Base-by-base conservation (phyloP, 1,140 invertebrate species). In the Caenorhabditis briggsae region DNA sequence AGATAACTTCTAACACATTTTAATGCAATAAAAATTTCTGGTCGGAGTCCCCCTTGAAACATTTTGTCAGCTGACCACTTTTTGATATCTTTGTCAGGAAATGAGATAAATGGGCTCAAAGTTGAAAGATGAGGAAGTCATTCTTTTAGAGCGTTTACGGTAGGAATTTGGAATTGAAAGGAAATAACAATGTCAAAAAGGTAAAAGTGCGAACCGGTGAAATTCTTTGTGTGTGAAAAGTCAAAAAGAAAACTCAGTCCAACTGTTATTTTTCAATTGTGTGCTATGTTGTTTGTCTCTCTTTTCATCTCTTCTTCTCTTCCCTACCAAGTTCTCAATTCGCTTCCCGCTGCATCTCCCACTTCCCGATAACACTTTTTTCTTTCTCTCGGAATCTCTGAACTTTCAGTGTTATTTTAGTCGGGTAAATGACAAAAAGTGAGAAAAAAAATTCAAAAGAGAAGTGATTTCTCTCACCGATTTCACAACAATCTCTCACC, bases 211-310 rank as follows among this genome's bases (percentile, higher is more conserved):
- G 25, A 61, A 18, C 2, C 16, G n/a, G n/a, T 8, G 16, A 5
- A 5, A 5, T 11, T 53, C 11, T 53, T 11, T 53, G 7, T 58
- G 56, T 58, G 23, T 64, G 23, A 46, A 48, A 43, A 70, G 64
- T 70, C 41, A 48, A 70, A 70, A 46, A 70, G 43, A 70, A 70
- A 70, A 48, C 64, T 20, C 41, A 46, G 64, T 70, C 43, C 58
- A 6, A 70, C 59, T 61, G 2, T 7, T 58, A 7, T 64, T 64
- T 70, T 43, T 64, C 23, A 64, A 64, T 25, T 70, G 64, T 70
- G 64, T 70, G 64, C 64, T 46, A 48, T 70, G 64, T 46, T 70
- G 64, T 70, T 70, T 70, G 64, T 70, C 64, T 46, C 64, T 25
- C 61, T 64, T 64, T 64, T 16, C 33, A 33, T 33, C 33, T 70